phyloP scores from a whole-genome alignment of 23 tunicate species.

The Ascidia mentula region DNA sequence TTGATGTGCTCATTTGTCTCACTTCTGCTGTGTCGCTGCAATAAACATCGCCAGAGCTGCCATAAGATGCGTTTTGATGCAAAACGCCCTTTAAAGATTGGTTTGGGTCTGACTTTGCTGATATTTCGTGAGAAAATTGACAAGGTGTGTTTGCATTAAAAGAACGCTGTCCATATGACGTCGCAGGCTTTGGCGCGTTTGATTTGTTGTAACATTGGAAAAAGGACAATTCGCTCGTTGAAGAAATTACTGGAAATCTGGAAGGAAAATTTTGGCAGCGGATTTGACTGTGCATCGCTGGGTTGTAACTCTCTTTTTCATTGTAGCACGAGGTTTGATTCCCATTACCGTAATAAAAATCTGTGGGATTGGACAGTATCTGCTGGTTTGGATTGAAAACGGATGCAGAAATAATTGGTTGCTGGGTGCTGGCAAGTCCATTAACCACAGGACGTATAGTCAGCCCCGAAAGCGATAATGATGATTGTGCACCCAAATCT shows the following conservation, averaged over 20 bases:
- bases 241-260: neutral
- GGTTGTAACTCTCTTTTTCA: neutral
- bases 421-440: neutral
- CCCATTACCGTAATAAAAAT: neutral
- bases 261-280: neutral
- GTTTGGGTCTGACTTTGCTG: neutral
- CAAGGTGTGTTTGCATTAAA: neutral
- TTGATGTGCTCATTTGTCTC: neutral
- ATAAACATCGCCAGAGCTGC: neutral
- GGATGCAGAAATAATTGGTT: neutral
- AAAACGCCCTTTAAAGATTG: neutral
- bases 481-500: neutral
- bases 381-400: neutral
- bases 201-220: neutral
- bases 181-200: neutral
- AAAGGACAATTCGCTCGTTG: neutral
- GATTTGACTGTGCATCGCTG: neutral
- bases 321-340: neutral
- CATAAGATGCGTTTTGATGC: neutral
- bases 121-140: neutral
- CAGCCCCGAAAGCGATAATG: slow-evolving; percentile 22
- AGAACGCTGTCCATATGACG: neutral
- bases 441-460: neutral
- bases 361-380: neutral
- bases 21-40: neutral